These are phyloP conservation scores for Progne subis DNA, from an alignment of 2,113 vertebrate genomes.

Conservation along the genomic window DNA sequence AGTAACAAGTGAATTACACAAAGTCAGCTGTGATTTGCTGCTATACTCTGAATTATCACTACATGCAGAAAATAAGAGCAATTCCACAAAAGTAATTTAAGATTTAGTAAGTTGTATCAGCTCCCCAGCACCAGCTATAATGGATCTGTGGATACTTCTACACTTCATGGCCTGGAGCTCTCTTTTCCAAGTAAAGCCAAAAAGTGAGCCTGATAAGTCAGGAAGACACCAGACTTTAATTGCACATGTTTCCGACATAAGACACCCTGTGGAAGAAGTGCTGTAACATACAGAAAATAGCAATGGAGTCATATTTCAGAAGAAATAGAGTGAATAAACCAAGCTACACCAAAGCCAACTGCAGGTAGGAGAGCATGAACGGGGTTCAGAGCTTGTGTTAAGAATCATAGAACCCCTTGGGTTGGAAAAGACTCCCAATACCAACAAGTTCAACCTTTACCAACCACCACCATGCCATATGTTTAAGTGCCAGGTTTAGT, in stretches of 20 bases:
- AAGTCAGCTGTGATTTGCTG: background rate
- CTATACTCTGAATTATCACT: background rate
- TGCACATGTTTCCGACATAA: background rate
- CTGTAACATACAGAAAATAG: background rate
- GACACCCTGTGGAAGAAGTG: fast-evolving
- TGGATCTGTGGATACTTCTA: background rate
- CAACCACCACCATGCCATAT: background rate
- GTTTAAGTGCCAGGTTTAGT: background rate
- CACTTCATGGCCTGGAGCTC: background rate
- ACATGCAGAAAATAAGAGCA: background rate
- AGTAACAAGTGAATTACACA: background rate
- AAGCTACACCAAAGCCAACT: background rate
- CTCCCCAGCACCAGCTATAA: background rate
- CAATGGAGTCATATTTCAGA: background rate
- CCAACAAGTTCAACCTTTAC: background rate
- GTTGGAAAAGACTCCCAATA: background rate
- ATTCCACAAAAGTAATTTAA: background rate
- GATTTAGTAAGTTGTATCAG: background rate
- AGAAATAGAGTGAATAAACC: background rate
- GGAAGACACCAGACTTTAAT: background rate
- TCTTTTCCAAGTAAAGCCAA: background rate
- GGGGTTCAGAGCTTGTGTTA: background rate
- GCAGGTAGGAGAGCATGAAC: background rate
- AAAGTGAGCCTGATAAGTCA: background rate
- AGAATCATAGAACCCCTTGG: background rate